A percentile compares a stretch with the other conserved stretches of the same genome.
Conservation (phyloP, 2,797 vertebrate genomes). For the Anas acuta region DNA sequence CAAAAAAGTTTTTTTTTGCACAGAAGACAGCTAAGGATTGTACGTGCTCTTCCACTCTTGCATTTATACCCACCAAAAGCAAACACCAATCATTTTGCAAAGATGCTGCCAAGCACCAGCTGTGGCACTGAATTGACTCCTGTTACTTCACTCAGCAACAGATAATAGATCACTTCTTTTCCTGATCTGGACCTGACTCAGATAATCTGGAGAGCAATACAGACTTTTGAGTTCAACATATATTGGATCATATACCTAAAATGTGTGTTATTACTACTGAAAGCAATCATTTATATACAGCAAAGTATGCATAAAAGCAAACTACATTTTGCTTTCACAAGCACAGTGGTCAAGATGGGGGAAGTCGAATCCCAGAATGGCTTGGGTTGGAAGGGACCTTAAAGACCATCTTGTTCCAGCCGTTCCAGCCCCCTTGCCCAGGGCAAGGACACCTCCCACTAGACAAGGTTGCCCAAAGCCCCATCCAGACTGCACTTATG, state of each 20-base stretch:
- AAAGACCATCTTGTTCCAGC: too few species aligned
- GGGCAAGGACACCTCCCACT: too few species aligned
- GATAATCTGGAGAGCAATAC: not conserved
- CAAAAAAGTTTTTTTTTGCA: not conserved
- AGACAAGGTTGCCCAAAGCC: too few species aligned
- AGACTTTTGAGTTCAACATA: not conserved
- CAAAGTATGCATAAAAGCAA: not conserved
- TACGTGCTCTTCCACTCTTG: not conserved
- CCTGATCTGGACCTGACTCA: not conserved
- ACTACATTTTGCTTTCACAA: not conserved
- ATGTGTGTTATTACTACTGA: not conserved
- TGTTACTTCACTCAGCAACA: not conserved
- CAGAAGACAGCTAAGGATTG: not conserved
- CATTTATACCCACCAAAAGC: not conserved
- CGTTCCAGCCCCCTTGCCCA: too few species aligned
- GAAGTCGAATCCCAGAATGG: not conserved
- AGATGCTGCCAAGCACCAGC: not conserved
- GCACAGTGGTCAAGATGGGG: not conserved
- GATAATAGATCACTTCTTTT: not conserved
- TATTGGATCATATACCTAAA: slow-evolving; percentile 2
- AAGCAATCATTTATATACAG: not conserved
- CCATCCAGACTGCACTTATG: not conserved
- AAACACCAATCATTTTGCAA: not conserved
- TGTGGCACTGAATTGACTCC: not conserved
- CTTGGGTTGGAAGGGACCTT: too few species aligned